Evolutionary conservation across 2,888 invertebrate species (phyloP).

Genomic region (Osmoderma eremita): DNA sequence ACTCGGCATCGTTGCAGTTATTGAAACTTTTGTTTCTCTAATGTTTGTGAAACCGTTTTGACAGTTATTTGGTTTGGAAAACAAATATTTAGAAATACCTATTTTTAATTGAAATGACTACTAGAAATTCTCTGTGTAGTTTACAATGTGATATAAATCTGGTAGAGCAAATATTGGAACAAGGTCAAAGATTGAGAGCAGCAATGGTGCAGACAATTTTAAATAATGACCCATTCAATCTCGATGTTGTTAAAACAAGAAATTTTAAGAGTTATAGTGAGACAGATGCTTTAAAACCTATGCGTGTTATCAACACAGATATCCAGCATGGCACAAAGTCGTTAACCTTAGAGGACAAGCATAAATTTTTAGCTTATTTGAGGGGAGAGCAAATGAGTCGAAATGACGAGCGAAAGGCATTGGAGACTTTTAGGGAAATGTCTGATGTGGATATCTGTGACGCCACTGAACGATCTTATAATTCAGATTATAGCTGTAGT

Average conservation of each 20-base stretch:
- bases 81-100: constrained; percentile 20
- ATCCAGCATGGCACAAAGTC: constrained; percentile 12
- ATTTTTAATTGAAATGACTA: constrained; percentile 8
- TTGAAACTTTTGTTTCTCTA: constrained; percentile 33
- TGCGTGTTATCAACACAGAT: constrained; percentile 16
- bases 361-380: constrained; percentile 57
- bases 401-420: constrained; percentile 60
- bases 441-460: constrained; percentile 60
- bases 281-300: constrained; percentile 11
- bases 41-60: constrained; percentile 30
- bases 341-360: constrained; percentile 47
- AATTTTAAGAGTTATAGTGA: constrained; percentile 32
- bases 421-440: constrained; percentile 61
- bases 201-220: constrained; percentile 62
- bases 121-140: constrained; percentile 28
- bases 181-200: constrained; percentile 60
- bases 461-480: constrained; percentile 54
- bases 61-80: constrained; percentile 16
- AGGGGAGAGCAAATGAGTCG: constrained; percentile 61
- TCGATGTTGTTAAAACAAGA: constrained; percentile 49
- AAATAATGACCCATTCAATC: constrained; percentile 59
- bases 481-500: constrained; percentile 50
- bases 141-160: constrained; percentile 40
- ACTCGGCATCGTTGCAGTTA: neutral
- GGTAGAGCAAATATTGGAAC: constrained; percentile 55